Conservation (phyloP, 2,888 invertebrate genomes). For the Cheilosia scutellata region DNA sequence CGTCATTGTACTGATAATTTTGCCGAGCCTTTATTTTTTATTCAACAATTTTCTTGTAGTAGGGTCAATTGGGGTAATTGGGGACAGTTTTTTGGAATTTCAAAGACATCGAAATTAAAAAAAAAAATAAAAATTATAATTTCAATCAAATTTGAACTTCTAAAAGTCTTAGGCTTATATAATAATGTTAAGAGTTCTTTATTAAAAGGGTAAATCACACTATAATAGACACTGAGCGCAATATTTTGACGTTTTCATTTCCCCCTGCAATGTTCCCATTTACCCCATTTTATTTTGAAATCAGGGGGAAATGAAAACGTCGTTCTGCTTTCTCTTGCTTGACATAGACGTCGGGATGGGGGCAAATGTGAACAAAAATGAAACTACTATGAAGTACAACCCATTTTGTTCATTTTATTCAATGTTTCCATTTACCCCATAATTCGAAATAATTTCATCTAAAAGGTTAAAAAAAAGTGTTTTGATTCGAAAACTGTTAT, state of each 20-base stretch:
- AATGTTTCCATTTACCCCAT: conserved; percentile 19
- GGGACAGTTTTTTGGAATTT: no score
- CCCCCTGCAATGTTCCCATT: conserved; percentile 1
- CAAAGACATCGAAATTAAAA: no score
- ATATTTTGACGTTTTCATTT: not conserved
- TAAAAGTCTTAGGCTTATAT: no score
- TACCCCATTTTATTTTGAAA: conserved; percentile 1
- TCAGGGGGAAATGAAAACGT: conserved; percentile 13
- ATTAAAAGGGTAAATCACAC: no score
- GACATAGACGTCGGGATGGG: conserved; percentile 7
- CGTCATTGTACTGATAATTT: no score
- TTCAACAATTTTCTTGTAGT: no score
- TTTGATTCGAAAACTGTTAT: not conserved
- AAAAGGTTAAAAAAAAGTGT: not conserved
- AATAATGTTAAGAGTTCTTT: no score
- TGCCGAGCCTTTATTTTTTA: no score
- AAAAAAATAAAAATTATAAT: no score
- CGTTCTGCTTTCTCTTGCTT: conserved; percentile 15
- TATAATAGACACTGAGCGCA: no score
- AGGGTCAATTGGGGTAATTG: no score
- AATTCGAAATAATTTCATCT: not conserved
- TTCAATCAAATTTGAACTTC: no score
- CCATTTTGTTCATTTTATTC: not conserved
- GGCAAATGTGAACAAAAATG: conserved; percentile 19
- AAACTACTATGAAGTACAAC: not conserved